Evolutionary conservation across 2,888 invertebrate genomes (phyloP).

Genomic region (Celastrina argiolus): DNA sequence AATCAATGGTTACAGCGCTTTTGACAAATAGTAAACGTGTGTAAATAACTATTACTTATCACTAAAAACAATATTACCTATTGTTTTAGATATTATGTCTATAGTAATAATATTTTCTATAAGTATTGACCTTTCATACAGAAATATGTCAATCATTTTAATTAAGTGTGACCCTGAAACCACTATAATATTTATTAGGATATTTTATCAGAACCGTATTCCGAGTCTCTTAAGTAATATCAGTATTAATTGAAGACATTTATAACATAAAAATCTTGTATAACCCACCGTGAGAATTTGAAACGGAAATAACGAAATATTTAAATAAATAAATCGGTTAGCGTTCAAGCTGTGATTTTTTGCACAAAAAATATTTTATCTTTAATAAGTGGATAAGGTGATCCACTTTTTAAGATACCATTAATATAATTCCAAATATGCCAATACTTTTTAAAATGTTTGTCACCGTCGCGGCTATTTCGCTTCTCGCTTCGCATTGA

Average conservation of each 20-base stretch:
- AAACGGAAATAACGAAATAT: not conserved
- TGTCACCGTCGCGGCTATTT: too few relatives aligned
- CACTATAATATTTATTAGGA: too few relatives aligned
- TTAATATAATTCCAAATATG: too few relatives aligned
- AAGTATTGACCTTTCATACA: not conserved
- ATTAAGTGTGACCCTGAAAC: constrained; percentile 6
- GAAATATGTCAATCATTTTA: constrained; percentile 1
- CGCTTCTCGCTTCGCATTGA: too few relatives aligned
- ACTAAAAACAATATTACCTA: not conserved
- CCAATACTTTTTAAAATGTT: too few relatives aligned
- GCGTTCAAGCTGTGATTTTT: not conserved
- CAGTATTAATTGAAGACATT: not conserved
- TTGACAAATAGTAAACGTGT: too few relatives aligned
- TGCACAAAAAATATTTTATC: too few relatives aligned
- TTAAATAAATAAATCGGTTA: not conserved
- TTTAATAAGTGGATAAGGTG: too few relatives aligned
- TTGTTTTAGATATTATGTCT: not conserved
- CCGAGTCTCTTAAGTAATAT: not conserved
- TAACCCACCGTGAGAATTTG: not conserved
- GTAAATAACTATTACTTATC: not conserved
- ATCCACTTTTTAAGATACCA: too few relatives aligned
- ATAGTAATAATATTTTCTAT: not conserved
- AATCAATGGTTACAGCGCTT: too few relatives aligned
- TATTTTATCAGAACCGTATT: not conserved
- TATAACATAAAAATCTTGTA: not conserved